Percentiles rank a stretch among this genome's conserved stretches.
phyloP scores from a whole-genome alignment of 1,140 invertebrate species.

The Danaus plexippus region DNA sequence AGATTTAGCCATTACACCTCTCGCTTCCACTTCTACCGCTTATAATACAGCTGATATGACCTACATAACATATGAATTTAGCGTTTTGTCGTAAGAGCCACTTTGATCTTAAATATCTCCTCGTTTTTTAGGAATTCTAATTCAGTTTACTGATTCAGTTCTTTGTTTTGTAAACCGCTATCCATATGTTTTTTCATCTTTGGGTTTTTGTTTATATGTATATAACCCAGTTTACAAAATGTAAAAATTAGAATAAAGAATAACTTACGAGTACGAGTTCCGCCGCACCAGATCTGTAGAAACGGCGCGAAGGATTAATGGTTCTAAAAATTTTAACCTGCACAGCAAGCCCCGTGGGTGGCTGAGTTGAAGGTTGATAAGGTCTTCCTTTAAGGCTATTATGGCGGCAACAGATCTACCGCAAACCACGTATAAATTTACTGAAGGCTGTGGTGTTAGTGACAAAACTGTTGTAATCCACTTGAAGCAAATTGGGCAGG shows the following conservation, averaged over 20 bases:
- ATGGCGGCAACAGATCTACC: too few species aligned
- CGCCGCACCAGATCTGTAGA: too few species aligned
- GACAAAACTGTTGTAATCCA: not conserved
- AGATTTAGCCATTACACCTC: too few species aligned
- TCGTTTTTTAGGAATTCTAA: too few species aligned
- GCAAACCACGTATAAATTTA: not conserved
- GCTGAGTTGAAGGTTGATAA: not conserved
- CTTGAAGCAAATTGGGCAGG: not conserved
- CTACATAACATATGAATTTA: too few species aligned
- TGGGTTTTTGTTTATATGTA: not conserved
- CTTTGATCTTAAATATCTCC: too few species aligned
- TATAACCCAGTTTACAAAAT: not conserved
- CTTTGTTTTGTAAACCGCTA: not conserved
- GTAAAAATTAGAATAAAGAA: not conserved
- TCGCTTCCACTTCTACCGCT: too few species aligned
- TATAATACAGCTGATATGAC: too few species aligned
- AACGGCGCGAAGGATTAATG: not conserved
- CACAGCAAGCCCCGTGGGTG: not conserved
- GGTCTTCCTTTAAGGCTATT: too few species aligned
- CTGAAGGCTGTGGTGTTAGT: not conserved
- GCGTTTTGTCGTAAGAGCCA: too few species aligned
- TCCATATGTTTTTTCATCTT: conserved; percentile 2
- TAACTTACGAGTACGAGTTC: not conserved
- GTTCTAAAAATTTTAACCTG: not conserved
- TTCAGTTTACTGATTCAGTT: too few species aligned